phyloP scores from a whole-genome alignment of 2,888 invertebrate species.

The Ornithoptera priamus region DNA sequence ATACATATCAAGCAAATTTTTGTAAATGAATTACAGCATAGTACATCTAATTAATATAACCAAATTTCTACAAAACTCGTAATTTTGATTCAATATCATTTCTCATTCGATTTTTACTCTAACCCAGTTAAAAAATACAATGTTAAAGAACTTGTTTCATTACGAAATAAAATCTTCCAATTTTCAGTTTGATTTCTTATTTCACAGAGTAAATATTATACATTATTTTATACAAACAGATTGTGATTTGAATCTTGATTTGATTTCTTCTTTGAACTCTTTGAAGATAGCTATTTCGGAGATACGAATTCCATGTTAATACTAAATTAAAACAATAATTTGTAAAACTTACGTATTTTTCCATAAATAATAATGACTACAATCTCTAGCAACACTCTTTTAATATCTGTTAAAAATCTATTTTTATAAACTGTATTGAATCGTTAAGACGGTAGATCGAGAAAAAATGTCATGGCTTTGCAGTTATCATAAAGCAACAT shows the following conservation, averaged over 20 bases:
- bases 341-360: background rate
- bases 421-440: too few relatives aligned
- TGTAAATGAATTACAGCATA: too few relatives aligned
- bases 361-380: too few relatives aligned
- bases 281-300: background rate
- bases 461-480: too few relatives aligned
- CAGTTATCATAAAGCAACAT: background rate
- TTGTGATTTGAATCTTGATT: constrained; percentile 7
- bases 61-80: background rate
- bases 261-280: background rate
- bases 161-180: background rate
- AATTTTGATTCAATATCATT: background rate
- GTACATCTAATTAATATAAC: background rate
- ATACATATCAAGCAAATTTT: too few relatives aligned
- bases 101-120: background rate
- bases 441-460: too few relatives aligned
- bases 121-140: background rate
- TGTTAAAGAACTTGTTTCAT: background rate
- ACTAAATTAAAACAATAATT: background rate
- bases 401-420: too few relatives aligned
- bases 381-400: too few relatives aligned
- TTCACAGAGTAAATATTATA: constrained; percentile 1
- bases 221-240: constrained; percentile 6
- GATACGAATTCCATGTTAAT: background rate
- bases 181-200: background rate